Evolutionary conservation across 2,797 vertebrate species (phyloP).

Genomic region (Sebastes nivosus): DNA sequence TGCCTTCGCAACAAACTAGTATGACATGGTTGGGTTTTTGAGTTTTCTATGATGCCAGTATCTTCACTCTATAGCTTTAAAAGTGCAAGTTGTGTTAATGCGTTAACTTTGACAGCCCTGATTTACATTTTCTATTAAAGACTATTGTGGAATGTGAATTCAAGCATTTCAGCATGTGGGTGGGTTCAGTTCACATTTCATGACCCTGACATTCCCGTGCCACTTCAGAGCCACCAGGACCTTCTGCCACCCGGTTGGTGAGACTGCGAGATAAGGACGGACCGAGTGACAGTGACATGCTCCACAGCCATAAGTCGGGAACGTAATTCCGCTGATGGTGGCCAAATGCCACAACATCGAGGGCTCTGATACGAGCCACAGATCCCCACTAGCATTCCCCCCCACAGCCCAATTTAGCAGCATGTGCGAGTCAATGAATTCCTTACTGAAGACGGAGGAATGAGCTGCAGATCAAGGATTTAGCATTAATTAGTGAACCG

Average conservation of each 20-base stretch:
- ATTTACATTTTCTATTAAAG: neutral
- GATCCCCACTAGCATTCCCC: constrained; percentile 28
- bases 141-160: constrained; percentile 3
- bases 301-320: constrained; percentile 34
- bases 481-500: constrained; percentile 44
- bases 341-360: constrained; percentile 32
- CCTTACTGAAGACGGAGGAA: constrained; percentile 33
- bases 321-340: constrained; percentile 15
- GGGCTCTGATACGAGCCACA: constrained; percentile 4
- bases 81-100: too few relatives aligned
- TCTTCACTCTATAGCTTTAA: too few relatives aligned
- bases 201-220: constrained; percentile 61
- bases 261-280: constrained; percentile 47
- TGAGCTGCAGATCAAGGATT: constrained; percentile 58
- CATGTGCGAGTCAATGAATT: constrained; percentile 22
- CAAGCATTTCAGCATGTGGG: constrained; percentile 39
- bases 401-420: constrained; percentile 22
- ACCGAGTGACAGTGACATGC: constrained; percentile 59
- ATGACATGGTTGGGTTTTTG: too few relatives aligned
- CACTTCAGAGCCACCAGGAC: constrained; percentile 38
- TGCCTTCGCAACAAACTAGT: too few relatives aligned
- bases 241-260: constrained; percentile 1
- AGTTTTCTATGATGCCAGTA: too few relatives aligned
- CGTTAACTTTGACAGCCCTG: too few relatives aligned
- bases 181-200: constrained; percentile 33